A percentile compares a stretch with the other conserved stretches of the same genome.
Evolutionary conservation across 2,797 vertebrate genomes (phyloP).

Genomic region (Schizothorax lantsangensis): DNA sequence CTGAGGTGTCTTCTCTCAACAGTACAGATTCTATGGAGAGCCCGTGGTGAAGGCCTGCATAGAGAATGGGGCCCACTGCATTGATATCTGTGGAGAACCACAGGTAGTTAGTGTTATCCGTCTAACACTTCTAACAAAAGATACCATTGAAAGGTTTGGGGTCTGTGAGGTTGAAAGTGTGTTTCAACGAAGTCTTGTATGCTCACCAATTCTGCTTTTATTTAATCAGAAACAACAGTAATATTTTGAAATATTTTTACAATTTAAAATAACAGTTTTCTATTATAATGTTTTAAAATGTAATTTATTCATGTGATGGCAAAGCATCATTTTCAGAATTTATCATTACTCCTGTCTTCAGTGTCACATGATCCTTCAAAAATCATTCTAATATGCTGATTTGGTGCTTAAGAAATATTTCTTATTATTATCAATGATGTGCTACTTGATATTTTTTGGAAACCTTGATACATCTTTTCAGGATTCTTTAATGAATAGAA

Average conservation of each 20-base stretch:
- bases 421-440: neutral
- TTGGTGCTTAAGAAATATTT: neutral
- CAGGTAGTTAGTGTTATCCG: constrained; percentile 73
- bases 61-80: constrained; percentile 83
- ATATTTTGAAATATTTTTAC: neutral
- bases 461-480: neutral
- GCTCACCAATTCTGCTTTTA: neutral
- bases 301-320: neutral
- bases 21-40: constrained; percentile 87
- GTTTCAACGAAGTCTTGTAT: neutral
- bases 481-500: neutral
- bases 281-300: neutral
- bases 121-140: neutral
- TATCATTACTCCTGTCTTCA: neutral
- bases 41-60: constrained; percentile 84
- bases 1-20: constrained; percentile 21
- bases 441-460: neutral
- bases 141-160: neutral
- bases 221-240: neutral
- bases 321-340: neutral
- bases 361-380: neutral
- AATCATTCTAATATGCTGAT: neutral
- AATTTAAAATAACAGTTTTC: neutral
- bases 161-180: neutral
- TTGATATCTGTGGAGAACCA: constrained; percentile 86